phyloP scores from a whole-genome alignment of 2,888 invertebrate genomes.

The Erebia palarica region DNA sequence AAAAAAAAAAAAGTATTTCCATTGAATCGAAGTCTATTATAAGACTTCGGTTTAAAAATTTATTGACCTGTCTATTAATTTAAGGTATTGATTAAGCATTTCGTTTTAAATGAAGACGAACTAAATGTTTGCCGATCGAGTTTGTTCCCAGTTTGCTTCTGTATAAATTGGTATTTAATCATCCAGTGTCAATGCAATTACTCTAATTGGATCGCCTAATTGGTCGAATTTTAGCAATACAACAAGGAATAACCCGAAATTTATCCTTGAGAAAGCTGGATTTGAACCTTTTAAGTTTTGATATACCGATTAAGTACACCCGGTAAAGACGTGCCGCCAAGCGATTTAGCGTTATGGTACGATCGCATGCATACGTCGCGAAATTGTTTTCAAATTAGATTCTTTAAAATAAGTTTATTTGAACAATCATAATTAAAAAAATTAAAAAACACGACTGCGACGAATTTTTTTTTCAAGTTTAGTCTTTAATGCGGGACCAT shows the following conservation, averaged over 20 bases:
- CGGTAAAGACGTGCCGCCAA: too few relatives aligned
- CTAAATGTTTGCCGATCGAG: constrained; percentile 2
- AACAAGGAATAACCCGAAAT: neutral
- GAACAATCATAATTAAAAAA: too few relatives aligned
- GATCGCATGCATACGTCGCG: too few relatives aligned
- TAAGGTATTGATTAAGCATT: constrained; percentile 15
- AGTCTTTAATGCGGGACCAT: too few relatives aligned
- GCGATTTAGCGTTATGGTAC: too few relatives aligned
- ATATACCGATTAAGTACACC: too few relatives aligned
- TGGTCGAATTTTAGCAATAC: constrained; percentile 9
- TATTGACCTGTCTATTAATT: constrained; percentile 15
- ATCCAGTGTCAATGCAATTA: constrained; percentile 13
- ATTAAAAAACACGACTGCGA: too few relatives aligned
- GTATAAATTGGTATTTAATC: constrained; percentile 20
- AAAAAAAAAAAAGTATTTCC: neutral
- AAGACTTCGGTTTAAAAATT: neutral
- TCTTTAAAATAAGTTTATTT: too few relatives aligned
- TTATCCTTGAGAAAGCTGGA: neutral
- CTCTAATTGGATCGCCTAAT: constrained; percentile 20
- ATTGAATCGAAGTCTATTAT: neutral
- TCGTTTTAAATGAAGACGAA: constrained; percentile 17
- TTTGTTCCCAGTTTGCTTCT: constrained; percentile 11
- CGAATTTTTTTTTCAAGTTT: too few relatives aligned
- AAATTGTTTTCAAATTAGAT: too few relatives aligned
- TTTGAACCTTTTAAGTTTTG: neutral